phyloP scores from a whole-genome alignment of 2,113 vertebrate species.

The Sterrhoptilus dennistouni region DNA sequence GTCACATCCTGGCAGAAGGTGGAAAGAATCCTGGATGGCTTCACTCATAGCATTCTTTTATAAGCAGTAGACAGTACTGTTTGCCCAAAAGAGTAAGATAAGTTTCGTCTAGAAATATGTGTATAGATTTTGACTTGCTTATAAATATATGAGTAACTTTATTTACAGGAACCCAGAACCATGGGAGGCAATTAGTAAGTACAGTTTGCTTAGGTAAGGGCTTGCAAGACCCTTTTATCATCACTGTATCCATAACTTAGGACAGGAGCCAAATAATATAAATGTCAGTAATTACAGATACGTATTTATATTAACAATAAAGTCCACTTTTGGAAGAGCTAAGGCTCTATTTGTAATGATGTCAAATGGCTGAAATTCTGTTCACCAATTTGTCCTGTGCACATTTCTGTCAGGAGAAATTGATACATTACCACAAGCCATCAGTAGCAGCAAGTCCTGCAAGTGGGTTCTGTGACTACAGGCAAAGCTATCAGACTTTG shows the following conservation, averaged over 20 bases:
- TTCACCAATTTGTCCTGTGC: background rate
- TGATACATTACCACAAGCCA: background rate
- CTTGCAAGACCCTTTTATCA: slow-evolving; percentile 31
- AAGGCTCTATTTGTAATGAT: background rate
- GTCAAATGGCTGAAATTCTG: background rate
- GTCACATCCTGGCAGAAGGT: background rate
- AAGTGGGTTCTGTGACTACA: background rate
- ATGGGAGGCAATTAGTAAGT: slow-evolving; percentile 32
- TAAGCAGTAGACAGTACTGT: background rate
- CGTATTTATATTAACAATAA: slow-evolving; percentile 33
- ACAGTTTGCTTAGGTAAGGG: slow-evolving; percentile 21
- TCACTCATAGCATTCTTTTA: background rate
- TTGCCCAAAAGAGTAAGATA: background rate
- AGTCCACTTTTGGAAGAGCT: slow-evolving; percentile 37
- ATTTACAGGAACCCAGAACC: slow-evolving; percentile 32
- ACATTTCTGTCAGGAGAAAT: background rate
- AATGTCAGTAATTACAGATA: slow-evolving; percentile 40
- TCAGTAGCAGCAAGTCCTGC: background rate
- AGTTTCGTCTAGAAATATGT: background rate
- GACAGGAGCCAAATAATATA: slow-evolving; percentile 36
- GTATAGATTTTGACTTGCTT: slow-evolving; percentile 25
- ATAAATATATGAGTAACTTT: slow-evolving; percentile 43
- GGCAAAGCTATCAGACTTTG: background rate
- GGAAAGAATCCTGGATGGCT: background rate
- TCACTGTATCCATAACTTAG: slow-evolving; percentile 21